Base-by-base conservation (phyloP, 53 echinoderm and acorn worm species). In the Hippasteria phrygiana region DNA sequence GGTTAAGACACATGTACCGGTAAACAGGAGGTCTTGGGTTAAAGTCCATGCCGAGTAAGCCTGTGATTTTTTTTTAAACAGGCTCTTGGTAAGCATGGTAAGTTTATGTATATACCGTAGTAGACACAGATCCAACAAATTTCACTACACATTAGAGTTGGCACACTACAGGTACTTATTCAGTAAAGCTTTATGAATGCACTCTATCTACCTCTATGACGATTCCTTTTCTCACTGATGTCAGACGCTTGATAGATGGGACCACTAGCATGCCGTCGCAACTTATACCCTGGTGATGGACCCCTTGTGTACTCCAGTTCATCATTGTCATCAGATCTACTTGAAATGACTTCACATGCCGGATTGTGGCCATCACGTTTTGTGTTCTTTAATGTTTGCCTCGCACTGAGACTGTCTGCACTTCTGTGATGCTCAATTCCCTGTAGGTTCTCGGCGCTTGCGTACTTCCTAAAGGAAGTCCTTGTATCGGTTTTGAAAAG, bases 231-330 rank as follows among this genome's bases (percentile, higher is more conserved):
- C 39, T 94, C 92, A 34, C 67, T 92, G 28, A 64, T 77, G 27
- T 69, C 75, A 0, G 83, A 75, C 13, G 64, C 31, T 43, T 81
- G 70, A 35, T 90, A 90, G 16, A 92, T 84, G 8, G 90, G 94
- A n/a, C 93, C 95, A 87, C 92, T 91, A 26, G 95, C 75, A 80
- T 95, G 91, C 62, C 95, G 79, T 17, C 95, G 73, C n/a, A 89
- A 35, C 59, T 91, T 89, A 46, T 93, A 92, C 10, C 91, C 85
- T 3, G 81, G 43, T 20, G 83, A 80, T 76, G 64, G 34, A 39
- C 73, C 17, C 22, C 87, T 78, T 17, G 51, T 32, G 13, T 20
- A 35, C 10, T 24, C 31, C 16, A 3, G 13, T 9, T 67, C 76
- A 24, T 83, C 45, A 16, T 29, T 91, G 32, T 88, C 95, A 76